Percentiles rank a stretch among this genome's conserved stretches.
These are phyloP conservation scores for Ptilonorhynchus violaceus DNA, from an alignment of 2,113 vertebrate species.

Conservation along the genomic window DNA sequence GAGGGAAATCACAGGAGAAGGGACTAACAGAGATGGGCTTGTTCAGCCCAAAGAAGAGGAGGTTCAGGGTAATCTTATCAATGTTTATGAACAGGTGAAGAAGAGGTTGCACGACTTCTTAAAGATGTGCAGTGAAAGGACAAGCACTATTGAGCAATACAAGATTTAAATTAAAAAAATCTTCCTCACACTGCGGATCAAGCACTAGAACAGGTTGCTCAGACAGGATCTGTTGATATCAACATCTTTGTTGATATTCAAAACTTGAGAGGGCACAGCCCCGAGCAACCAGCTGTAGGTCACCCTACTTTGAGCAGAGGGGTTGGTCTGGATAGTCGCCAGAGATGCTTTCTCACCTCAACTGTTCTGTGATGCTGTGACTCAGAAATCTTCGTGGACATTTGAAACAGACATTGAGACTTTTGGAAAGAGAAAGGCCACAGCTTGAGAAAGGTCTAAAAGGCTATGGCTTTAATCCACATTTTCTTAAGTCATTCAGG, in stretches of 20 bases:
- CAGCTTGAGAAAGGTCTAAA: not conserved
- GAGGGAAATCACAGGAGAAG: not conserved
- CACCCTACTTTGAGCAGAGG: not conserved
- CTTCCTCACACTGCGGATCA: not conserved
- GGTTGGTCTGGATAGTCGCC: not conserved
- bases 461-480: not conserved
- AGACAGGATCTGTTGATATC: not conserved
- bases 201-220: not conserved
- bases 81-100: not conserved
- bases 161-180: not conserved
- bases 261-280: not conserved
- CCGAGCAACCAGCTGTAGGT: not conserved
- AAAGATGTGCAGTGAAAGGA: not conserved
- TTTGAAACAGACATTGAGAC: not conserved
- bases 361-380: not conserved
- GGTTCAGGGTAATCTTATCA: not conserved
- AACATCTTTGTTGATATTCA: not conserved
- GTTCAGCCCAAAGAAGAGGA: not conserved
- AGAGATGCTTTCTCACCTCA: not conserved
- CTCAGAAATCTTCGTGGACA: not conserved
- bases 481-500: not conserved
- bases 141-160: not conserved
- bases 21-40: not conserved
- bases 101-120: not conserved
- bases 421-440: not conserved